Percentiles rank a stretch among this genome's conserved stretches.
Conservation (phyloP, 2,797 vertebrate genomes). For the Xenops minutus region DNA sequence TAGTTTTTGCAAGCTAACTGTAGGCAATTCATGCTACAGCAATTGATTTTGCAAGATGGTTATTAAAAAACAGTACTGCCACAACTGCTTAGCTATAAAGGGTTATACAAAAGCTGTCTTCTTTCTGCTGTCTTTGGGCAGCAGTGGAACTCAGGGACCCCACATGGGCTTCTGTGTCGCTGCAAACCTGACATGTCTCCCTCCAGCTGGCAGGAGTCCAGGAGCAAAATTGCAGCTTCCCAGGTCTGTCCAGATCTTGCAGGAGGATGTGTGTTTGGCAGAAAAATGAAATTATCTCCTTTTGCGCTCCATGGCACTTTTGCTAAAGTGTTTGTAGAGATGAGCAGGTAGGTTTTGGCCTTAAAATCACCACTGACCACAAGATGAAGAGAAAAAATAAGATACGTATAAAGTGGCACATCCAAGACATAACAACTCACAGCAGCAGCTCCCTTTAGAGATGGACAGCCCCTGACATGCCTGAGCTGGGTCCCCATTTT, state of each 20-base stretch:
- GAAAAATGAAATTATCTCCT: background rate
- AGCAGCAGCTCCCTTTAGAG: background rate
- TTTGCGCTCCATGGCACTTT: background rate
- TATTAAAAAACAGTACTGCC: background rate
- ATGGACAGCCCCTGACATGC: too few species aligned
- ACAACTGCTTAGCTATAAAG: background rate
- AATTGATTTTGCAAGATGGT: background rate
- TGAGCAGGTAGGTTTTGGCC: background rate
- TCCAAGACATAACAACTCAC: background rate
- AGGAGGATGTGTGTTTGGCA: fast-evolving
- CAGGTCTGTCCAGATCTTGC: background rate
- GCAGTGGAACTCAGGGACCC: background rate
- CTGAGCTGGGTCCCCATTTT: background rate
- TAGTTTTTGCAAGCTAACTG: background rate
- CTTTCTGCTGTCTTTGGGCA: background rate
- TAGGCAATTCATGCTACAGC: background rate
- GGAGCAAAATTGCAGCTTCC: background rate
- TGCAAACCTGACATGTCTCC: background rate
- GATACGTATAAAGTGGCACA: background rate
- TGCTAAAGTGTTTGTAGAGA: background rate
- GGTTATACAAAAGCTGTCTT: background rate
- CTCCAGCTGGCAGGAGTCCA: background rate
- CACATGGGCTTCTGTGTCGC: background rate
- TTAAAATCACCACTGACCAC: background rate
- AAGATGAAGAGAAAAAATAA: background rate